Base-by-base conservation (phyloP, 2,888 invertebrate genomes). In the Plebejus argus region DNA sequence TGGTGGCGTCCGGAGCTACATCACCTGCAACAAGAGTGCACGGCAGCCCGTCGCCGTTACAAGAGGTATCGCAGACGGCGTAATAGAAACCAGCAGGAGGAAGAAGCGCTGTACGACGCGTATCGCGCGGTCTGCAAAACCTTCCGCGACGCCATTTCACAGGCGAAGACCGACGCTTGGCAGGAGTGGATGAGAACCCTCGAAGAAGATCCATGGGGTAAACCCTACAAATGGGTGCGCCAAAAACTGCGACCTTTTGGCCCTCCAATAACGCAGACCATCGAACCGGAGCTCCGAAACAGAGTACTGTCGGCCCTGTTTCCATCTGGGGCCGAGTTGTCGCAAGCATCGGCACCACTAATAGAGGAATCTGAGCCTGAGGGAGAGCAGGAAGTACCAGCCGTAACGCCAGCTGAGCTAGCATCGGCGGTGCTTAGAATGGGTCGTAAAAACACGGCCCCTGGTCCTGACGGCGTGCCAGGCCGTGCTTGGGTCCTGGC, bases 391-490 rank as follows among this genome's bases (percentile, higher is more conserved):
- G 66, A 53, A 0, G 56, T 70, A 12, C 78, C 78, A 18, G 45
- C 61, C 4, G 76, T 77, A 1, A 45, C 74, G n/a, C 28, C 61
- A 4, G 75, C 12, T 0, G 79, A 79, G 18, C 23, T 79, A 7
- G 56, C 35, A 4, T 49, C 20, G 15, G 78, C 78, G 1, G 53
- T 72, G 0, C 1, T 45, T 0, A 28, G 53, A 23, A 78, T 79
- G 70, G 78, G 75, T 45, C 71, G 12, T 28, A 79, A 78, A 18
- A 77, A 78, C 23, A 76, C 39, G 7, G 78, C 80, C 23, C 80
- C 78, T 6, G 80, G 80, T 12, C 80, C 74, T 2, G 82, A 82
- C 20, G 82, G 82, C 0, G 71, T 81, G 0, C 82, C 80, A 0
- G 81, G 78, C 0, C 77, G 80, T 0, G 79, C 15, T 4, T 53